These are phyloP conservation scores for Cerastis leucographa DNA, from an alignment of 2,888 invertebrate species.

Conservation along the genomic window DNA sequence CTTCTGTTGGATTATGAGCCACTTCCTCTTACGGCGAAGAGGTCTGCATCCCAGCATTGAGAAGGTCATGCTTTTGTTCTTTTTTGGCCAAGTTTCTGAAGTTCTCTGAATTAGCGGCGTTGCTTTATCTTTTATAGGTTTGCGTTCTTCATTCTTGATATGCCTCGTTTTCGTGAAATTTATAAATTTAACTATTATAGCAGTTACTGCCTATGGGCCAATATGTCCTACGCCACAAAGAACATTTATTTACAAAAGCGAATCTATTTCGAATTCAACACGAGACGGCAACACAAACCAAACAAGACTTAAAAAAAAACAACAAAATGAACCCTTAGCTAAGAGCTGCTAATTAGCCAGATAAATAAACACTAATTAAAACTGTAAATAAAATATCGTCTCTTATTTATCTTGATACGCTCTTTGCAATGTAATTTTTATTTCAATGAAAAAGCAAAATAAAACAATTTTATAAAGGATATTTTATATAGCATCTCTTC, in stretches of 20 bases:
- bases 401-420: slow-evolving; percentile 45
- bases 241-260: slow-evolving; percentile 5
- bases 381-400: slow-evolving; percentile 57
- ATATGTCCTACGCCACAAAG: too few relatives aligned
- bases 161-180: not conserved
- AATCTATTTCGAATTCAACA: slow-evolving; percentile 53
- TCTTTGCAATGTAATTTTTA: slow-evolving; percentile 45
- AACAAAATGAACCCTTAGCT: slow-evolving; percentile 30
- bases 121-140: not conserved
- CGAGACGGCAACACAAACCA: slow-evolving; percentile 23
- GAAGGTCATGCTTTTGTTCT: too few relatives aligned
- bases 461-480: not conserved
- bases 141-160: not conserved
- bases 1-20: too few relatives aligned
- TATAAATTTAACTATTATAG: not conserved
- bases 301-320: slow-evolving; percentile 28
- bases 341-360: slow-evolving; percentile 60
- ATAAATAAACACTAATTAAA: slow-evolving; percentile 68
- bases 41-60: too few relatives aligned
- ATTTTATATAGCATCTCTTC: not conserved
- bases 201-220: too few relatives aligned
- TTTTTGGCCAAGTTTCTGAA: too few relatives aligned
- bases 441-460: not conserved
- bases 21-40: too few relatives aligned
- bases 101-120: not conserved